Evolutionary conservation across 2,113 vertebrate species (phyloP).

Genomic region (Menura novaehollandiae): DNA sequence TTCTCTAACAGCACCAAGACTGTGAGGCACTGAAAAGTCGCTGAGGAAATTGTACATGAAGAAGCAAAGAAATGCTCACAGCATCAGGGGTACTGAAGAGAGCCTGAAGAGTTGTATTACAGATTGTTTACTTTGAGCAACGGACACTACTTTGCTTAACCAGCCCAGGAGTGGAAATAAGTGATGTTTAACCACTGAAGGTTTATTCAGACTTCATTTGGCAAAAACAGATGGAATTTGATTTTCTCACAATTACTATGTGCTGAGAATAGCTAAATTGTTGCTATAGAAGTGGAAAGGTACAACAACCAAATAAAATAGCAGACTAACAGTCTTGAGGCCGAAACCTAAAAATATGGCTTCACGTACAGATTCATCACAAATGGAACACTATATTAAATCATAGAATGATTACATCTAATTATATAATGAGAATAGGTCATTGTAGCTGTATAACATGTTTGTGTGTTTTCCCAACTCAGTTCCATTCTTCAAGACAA

Average conservation of each 20-base stretch:
- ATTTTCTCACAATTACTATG: background rate
- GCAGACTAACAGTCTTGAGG: background rate
- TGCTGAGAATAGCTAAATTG: constrained; percentile 17
- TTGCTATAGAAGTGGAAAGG: constrained; percentile 9
- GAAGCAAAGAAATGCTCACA: background rate
- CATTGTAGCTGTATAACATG: background rate
- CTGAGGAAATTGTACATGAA: background rate
- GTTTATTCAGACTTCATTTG: background rate
- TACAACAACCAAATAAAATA: background rate
- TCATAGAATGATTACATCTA: background rate
- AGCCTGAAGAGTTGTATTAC: background rate
- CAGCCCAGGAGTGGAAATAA: background rate
- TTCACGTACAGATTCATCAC: background rate
- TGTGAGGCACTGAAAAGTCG: background rate
- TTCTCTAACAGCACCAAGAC: background rate
- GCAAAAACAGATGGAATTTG: background rate
- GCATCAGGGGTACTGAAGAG: background rate
- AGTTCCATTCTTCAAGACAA: background rate
- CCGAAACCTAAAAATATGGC: background rate
- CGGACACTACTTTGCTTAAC: background rate
- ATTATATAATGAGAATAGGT: background rate
- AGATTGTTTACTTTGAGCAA: background rate
- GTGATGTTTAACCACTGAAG: background rate
- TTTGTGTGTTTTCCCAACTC: background rate
- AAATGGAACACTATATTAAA: background rate